These are phyloP conservation scores for Maconellicoccus hirsutus DNA, from an alignment of 1,140 invertebrate genomes.

Conservation along the genomic window DNA sequence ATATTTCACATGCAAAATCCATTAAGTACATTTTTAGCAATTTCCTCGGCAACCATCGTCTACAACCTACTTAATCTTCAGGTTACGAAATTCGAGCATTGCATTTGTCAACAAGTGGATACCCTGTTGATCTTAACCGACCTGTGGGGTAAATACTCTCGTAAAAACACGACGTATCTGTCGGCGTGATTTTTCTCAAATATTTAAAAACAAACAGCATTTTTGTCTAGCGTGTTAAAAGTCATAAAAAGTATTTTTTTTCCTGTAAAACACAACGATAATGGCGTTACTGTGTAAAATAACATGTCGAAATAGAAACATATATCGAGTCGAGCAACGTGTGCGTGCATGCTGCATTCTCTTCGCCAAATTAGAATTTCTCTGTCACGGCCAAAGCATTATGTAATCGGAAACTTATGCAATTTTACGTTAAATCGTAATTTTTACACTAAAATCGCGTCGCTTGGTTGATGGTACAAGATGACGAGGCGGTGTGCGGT, in stretches of 20 bases:
- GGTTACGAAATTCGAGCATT: too few species aligned
- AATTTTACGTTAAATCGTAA: not conserved
- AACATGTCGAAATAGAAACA: not conserved
- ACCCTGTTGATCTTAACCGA: too few species aligned
- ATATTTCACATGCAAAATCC: too few species aligned
- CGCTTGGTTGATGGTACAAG: not conserved
- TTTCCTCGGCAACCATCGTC: too few species aligned
- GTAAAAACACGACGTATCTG: too few species aligned
- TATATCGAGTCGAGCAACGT: not conserved
- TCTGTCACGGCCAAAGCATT: constrained; percentile 2
- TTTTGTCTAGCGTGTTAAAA: not conserved
- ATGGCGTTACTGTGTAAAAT: not conserved
- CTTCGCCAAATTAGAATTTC: not conserved
- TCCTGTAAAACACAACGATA: not conserved
- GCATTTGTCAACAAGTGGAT: too few species aligned
- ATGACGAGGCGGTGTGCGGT: not conserved
- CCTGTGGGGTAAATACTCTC: too few species aligned
- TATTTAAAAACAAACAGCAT: not conserved
- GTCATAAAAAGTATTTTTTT: not conserved
- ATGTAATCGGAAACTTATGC: not conserved
- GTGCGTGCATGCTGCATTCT: not conserved
- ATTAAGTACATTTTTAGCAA: too few species aligned
- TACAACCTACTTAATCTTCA: too few species aligned
- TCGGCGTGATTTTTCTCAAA: too few species aligned
- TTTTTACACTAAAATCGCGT: not conserved